Conservation (phyloP, 2,113 vertebrate genomes). For the Todiramphus chloris region DNA sequence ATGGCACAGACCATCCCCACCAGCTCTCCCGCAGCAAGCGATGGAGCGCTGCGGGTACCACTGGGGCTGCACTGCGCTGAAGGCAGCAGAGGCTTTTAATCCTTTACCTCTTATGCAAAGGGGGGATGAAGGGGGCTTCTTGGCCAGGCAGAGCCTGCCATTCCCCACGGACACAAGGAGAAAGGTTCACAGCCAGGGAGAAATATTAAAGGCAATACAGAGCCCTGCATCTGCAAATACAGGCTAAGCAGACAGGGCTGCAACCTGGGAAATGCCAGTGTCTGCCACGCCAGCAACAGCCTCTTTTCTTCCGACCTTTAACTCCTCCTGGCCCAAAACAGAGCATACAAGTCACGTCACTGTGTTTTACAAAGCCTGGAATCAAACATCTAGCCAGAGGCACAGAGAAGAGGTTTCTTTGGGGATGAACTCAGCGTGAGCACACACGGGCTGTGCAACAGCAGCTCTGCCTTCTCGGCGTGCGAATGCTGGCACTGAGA, state of each 20-base stretch:
- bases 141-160: not conserved
- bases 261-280: not conserved
- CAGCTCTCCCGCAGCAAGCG: rapidly evolving
- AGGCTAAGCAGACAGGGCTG: not conserved
- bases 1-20: not conserved
- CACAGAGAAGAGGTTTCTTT: not conserved
- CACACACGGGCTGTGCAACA: not conserved
- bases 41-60: not conserved
- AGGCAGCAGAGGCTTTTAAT: not conserved
- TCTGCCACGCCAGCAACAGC: not conserved
- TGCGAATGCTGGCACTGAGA: not conserved
- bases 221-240: not conserved
- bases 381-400: not conserved
- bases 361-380: not conserved
- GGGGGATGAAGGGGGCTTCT: not conserved
- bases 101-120: not conserved
- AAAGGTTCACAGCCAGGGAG: not conserved
- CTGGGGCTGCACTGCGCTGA: not conserved
- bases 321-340: not conserved
- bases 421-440: not conserved
- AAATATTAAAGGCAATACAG: not conserved
- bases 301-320: not conserved
- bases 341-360: not conserved
- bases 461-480: not conserved
- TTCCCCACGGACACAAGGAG: not conserved